phyloP scores from a whole-genome alignment of 2,113 vertebrate genomes.

The Tursiops truncatus region DNA sequence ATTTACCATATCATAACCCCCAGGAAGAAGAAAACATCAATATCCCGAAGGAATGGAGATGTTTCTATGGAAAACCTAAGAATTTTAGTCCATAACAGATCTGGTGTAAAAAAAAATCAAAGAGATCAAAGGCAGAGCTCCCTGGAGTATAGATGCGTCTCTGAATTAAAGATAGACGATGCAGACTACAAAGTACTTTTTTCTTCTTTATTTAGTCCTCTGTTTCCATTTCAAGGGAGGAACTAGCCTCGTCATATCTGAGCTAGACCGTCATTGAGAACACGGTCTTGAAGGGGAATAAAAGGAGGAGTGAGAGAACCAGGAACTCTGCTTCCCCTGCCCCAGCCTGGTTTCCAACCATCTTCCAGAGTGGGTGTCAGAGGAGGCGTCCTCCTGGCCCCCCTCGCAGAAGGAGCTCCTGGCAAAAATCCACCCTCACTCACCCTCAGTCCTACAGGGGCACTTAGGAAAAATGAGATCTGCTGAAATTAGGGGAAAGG shows the following conservation, averaged over 20 bases:
- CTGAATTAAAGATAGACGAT: slow-evolving; percentile 94
- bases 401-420: not conserved
- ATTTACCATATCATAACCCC: slow-evolving; percentile 99
- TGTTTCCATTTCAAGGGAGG: slow-evolving; percentile 87
- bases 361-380: not conserved
- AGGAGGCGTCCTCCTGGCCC: not conserved
- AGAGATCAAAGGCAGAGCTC: slow-evolving; percentile 95
- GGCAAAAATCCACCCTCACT: not conserved
- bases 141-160: slow-evolving; percentile 88
- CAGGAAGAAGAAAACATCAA: slow-evolving; percentile 99
- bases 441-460: not conserved
- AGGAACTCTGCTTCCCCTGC: not conserved
- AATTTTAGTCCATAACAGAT: slow-evolving; percentile 97
- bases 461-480: not conserved
- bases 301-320: not conserved
- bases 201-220: slow-evolving; percentile 84
- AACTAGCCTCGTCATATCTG: slow-evolving; percentile 83
- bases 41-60: slow-evolving; percentile 96
- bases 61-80: slow-evolving; percentile 99
- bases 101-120: slow-evolving; percentile 90
- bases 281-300: slow-evolving; percentile 73
- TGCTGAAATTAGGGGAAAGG: not conserved
- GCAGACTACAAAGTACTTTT: slow-evolving; percentile 93
- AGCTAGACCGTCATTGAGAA: slow-evolving; percentile 75
- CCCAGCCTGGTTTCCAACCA: not conserved